Evolutionary conservation across 2,888 invertebrate species (phyloP).

Genomic region (Mythimna lalbum): DNA sequence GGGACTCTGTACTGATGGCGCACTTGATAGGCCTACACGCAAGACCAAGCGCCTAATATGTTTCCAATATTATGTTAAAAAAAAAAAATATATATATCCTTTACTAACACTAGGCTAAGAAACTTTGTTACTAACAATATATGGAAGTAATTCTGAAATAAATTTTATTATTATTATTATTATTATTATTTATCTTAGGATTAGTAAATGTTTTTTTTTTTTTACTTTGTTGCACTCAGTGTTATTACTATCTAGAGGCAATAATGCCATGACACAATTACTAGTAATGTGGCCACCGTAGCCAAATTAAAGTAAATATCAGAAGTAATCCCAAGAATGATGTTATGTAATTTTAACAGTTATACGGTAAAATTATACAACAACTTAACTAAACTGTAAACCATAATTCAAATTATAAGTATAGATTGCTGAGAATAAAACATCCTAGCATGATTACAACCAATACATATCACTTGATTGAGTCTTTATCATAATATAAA

Average conservation of each 20-base stretch:
- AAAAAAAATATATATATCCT: too few relatives aligned
- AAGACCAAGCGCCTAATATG: too few relatives aligned
- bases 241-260: too few relatives aligned
- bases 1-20: too few relatives aligned
- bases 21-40: too few relatives aligned
- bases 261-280: neutral
- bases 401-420: conserved; percentile 16
- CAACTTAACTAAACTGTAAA: conserved; percentile 27
- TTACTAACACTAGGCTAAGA: too few relatives aligned
- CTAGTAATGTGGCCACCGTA: neutral
- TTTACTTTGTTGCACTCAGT: neutral
- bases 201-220: neutral
- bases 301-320: neutral
- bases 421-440: conserved; percentile 15
- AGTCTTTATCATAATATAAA: neutral
- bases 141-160: too few relatives aligned
- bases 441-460: neutral
- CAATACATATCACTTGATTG: conserved; percentile 2
- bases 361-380: conserved; percentile 14
- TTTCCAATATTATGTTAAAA: too few relatives aligned
- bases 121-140: too few relatives aligned
- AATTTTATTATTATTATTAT: too few relatives aligned
- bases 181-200: too few relatives aligned
- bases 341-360: neutral
- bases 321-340: neutral